Evolutionary conservation across 2,113 vertebrate genomes (phyloP), one percentile per base, ranked within the genome.

Genomic region (Rhinolophus sinicus): DNA sequence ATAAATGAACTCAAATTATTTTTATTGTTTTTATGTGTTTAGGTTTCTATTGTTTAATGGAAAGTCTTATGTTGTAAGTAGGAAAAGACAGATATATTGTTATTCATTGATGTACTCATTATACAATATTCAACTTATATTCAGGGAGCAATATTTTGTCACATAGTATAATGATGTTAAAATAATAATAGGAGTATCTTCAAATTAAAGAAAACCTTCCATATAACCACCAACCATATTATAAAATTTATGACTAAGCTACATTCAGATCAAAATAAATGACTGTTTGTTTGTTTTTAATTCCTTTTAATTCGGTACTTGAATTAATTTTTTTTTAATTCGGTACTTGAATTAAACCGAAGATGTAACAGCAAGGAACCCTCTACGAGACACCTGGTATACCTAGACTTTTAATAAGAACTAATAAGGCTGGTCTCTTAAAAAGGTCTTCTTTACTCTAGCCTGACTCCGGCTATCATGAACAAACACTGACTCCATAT

Each of bases 251-350:
- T 77, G 28, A 44, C 4, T 70, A 52, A 89, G 35, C 2, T 82
- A 82, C 54, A 16, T 70, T 82, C n/a, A 89, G 60, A 54, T 94
- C 33, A 77, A 95, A 96, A 81, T 89, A 77, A 44, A 6, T 38
- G 40, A 40, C 56, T 73, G 24, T 35, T 12, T n/a, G n/a, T n/a
- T n/a, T n/a, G n/a, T 65, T 91, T 62, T n/a, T 62, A 26, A 73
- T 88, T 18, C 26, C 44, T 64, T 12, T 84, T n/a, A n/a, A n/a
- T n/a, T n/a, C n/a, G 18, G 15, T 1, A 76, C 0, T 18, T 58
- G 33, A 4, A 6, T 82, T 11, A 6, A 15, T n/a, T n/a, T n/a
- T n/a, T n/a, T 64, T 12, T 84, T n/a, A n/a, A n/a, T n/a, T n/a
- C n/a, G 18, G 15, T 1, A 76, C 0, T 18, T 58, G 33, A 4